Percentiles rank a stretch among this genome's conserved stretches.
These are phyloP conservation scores for Fulica atra DNA, from an alignment of 2,113 vertebrate genomes.

Conservation along the genomic window DNA sequence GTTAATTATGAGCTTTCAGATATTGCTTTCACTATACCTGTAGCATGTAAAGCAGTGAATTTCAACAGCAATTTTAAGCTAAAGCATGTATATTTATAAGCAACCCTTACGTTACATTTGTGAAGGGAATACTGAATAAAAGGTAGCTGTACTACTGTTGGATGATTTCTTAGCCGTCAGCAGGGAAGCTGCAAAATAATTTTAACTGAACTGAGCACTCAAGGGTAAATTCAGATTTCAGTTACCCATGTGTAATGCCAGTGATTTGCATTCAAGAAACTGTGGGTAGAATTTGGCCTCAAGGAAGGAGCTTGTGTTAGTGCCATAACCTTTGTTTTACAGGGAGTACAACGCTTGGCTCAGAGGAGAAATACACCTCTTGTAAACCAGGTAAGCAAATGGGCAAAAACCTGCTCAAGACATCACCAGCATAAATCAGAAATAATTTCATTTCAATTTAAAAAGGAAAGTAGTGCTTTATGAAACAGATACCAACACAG, in stretches of 20 bases:
- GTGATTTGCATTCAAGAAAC: slow-evolving; percentile 55
- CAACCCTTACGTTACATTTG: background rate
- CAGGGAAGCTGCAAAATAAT: slow-evolving; percentile 54
- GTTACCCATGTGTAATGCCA: slow-evolving; percentile 32
- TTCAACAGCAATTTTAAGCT: slow-evolving; percentile 15
- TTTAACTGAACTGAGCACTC: slow-evolving; percentile 50
- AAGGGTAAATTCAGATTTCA: slow-evolving; percentile 55
- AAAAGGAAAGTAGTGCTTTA: background rate
- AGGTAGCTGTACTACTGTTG: slow-evolving; percentile 1
- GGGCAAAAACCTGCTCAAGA: background rate
- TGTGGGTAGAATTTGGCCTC: slow-evolving; percentile 33
- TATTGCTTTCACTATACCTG: background rate
- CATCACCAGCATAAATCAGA: slow-evolving; percentile 2
- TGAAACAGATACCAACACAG: background rate
- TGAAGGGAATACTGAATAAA: slow-evolving; percentile 45
- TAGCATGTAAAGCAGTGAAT: background rate
- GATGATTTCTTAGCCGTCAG: slow-evolving; percentile 54
- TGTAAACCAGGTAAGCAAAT: slow-evolving; percentile 37
- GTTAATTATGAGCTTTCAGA: slow-evolving; percentile 37
- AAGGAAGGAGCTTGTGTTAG: slow-evolving; percentile 6
- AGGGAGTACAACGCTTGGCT: background rate
- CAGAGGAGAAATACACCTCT: slow-evolving; percentile 12
- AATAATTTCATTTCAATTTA: slow-evolving; percentile 21
- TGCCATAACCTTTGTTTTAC: slow-evolving; percentile 61
- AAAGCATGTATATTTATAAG: slow-evolving; percentile 60